These are phyloP conservation scores for Drosophila eohydei DNA, from an alignment of 2,888 invertebrate genomes.

Conservation along the genomic window DNA sequence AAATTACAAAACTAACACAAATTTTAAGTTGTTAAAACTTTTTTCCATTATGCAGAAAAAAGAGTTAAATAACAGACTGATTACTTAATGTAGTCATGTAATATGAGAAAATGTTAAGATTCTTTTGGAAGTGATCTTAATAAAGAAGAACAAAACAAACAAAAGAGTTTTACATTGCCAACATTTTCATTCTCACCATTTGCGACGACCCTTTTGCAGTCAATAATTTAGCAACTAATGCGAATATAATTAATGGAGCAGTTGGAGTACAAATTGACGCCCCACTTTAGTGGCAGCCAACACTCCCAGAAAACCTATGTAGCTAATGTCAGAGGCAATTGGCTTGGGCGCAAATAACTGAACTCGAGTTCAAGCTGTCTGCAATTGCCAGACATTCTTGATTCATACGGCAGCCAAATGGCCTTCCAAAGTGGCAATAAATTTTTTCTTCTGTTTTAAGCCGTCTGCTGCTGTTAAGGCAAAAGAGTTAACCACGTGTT, in stretches of 20 bases:
- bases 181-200: slow-evolving; percentile 25
- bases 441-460: slow-evolving; percentile 38
- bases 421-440: slow-evolving; percentile 78
- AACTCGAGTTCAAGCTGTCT: slow-evolving; percentile 38
- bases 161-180: neutral
- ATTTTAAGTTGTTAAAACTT: slow-evolving; percentile 61
- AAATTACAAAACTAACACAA: slow-evolving; percentile 72
- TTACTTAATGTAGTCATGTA: neutral
- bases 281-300: slow-evolving; percentile 47
- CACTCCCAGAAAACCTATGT: slow-evolving; percentile 46
- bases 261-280: slow-evolving; percentile 57
- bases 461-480: neutral
- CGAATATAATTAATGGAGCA: slow-evolving; percentile 65
- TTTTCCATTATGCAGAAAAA: slow-evolving; percentile 60
- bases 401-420: slow-evolving; percentile 63
- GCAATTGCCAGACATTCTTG: slow-evolving; percentile 67
- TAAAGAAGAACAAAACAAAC: neutral
- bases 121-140: neutral
- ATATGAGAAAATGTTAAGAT: neutral
- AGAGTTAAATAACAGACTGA: neutral
- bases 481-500: slow-evolving; percentile 47
- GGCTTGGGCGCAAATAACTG: slow-evolving; percentile 14
- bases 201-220: neutral
- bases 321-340: slow-evolving; percentile 61
- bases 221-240: slow-evolving; percentile 51